A percentile compares a stretch with the other conserved stretches of the same genome.
phyloP scores from a whole-genome alignment of 92 coral and sea anemone genomes.

The Meandrina meandrites region DNA sequence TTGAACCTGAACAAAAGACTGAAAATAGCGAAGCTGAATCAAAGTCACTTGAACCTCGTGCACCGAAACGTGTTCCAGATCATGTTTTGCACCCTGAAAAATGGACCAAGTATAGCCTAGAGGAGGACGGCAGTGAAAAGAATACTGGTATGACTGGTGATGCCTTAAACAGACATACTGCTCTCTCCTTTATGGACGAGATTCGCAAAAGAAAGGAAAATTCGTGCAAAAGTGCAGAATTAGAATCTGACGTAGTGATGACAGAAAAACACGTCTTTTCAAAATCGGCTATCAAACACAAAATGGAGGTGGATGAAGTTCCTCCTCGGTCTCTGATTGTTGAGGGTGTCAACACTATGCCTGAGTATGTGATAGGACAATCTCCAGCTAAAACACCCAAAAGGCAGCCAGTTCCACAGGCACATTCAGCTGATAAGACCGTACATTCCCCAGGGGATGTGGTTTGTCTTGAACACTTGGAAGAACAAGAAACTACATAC shows the following conservation, averaged over 20 bases:
- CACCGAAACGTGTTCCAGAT: constrained; percentile 79
- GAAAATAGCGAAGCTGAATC: constrained; percentile 24
- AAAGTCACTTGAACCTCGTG: constrained; percentile 39
- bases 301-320: constrained; percentile 41
- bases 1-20: constrained; percentile 66
- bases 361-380: constrained; percentile 81
- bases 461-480: constrained; percentile 36
- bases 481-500: constrained; percentile 6
- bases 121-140: constrained; percentile 78
- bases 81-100: constrained; percentile 89
- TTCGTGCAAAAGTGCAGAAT: neutral
- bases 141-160: constrained; percentile 68
- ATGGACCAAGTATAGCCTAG: constrained; percentile 91
- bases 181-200: constrained; percentile 79
- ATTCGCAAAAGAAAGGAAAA: constrained; percentile 68
- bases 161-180: constrained; percentile 79
- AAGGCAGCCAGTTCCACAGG: neutral
- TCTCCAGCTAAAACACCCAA: constrained; percentile 46
- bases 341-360: constrained; percentile 75
- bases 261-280: constrained; percentile 55
- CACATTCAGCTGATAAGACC: neutral
- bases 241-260: constrained; percentile 27
- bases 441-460: neutral
- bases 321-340: constrained; percentile 17
- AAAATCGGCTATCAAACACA: constrained; percentile 52